A percentile compares a stretch with the other conserved stretches of the same genome.
Evolutionary conservation across 2,113 vertebrate species (phyloP).

Genomic region (Anoplopoma fimbria): DNA sequence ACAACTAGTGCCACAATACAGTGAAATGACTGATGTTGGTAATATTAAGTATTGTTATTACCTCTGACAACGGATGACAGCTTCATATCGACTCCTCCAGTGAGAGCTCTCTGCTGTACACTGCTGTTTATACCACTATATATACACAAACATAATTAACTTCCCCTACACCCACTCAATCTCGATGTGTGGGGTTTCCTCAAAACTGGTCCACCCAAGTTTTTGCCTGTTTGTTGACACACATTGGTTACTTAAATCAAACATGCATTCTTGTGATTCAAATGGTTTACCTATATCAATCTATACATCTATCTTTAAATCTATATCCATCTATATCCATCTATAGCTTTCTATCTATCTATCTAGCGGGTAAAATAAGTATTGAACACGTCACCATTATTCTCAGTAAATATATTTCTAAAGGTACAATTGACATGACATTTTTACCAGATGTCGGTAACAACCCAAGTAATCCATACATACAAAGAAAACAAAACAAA

Average conservation of each 20-base stretch:
- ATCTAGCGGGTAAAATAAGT: too few relatives aligned
- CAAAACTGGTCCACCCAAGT: neutral
- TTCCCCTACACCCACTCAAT: conserved; percentile 55
- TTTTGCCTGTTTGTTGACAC: neutral
- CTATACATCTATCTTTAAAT: too few relatives aligned
- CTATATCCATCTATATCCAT: too few relatives aligned
- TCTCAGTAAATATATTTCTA: too few relatives aligned
- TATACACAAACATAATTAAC: conserved; percentile 23
- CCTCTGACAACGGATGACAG: conserved; percentile 55
- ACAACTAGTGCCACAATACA: neutral
- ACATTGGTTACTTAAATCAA: neutral
- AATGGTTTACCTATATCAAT: neutral
- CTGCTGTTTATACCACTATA: neutral
- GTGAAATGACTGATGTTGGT: neutral
- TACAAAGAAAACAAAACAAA: too few relatives aligned
- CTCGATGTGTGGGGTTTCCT: conserved; percentile 37
- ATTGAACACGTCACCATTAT: too few relatives aligned
- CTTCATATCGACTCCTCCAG: conserved; percentile 54
- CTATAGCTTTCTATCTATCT: too few relatives aligned
- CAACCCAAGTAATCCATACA: too few relatives aligned
- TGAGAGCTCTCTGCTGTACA: neutral
- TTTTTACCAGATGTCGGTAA: too few relatives aligned
- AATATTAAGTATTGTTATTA: conserved; percentile 35
- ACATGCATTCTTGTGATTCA: neutral
- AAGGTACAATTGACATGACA: too few relatives aligned